Evolutionary conservation across 2,888 invertebrate genomes (phyloP), one percentile per base, ranked within the genome.

Genomic region (Desoria tigrina): DNA sequence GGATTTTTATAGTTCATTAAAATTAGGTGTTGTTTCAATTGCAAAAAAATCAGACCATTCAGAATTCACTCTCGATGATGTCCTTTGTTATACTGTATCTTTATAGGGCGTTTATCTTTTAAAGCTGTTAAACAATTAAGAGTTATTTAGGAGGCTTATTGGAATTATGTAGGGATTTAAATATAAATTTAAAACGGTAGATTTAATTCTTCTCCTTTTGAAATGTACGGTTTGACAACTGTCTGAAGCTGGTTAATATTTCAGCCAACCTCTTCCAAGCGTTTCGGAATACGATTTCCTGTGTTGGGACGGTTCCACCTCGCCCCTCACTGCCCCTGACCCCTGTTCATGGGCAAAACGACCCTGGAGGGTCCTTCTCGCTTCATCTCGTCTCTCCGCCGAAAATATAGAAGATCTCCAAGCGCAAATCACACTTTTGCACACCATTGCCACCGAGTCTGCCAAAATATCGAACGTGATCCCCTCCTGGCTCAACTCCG

Each of bases 271-370:
- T 21, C 23, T 27, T 23, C 42, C 57, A 23, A 59, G 54, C 18
- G 42, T 62, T 16, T 21, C 53, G 4, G 64, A 73, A 4, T 73
- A 67, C 49, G 61, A 59, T 27, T 64, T 73, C 58, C 62, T 74
- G 1, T 74, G 74, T 23, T 69, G 71, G 70, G 67, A 74, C 50
- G 74, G 74, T 11, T 63, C 68, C 9, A 59, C 53, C 0, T 18
- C 45, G 50, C 66, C 70, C 1, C 57, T 74, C n/a, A 72, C 68
- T 3, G 28, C 68, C 2, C 14, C 42, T 27, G 49, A 67, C 11
- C 69, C 70, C 9, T 74, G 74, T 51, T 70, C 72, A 0, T 72
- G 72, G 72, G 71, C 74, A 11, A 67, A 65, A 26, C 56, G 74
- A 32, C 65, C 65, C 1, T 65, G 65, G 65, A 58, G 27, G 53